These are phyloP conservation scores for Apoda limacodes DNA, from an alignment of 2,888 invertebrate species.

Conservation along the genomic window DNA sequence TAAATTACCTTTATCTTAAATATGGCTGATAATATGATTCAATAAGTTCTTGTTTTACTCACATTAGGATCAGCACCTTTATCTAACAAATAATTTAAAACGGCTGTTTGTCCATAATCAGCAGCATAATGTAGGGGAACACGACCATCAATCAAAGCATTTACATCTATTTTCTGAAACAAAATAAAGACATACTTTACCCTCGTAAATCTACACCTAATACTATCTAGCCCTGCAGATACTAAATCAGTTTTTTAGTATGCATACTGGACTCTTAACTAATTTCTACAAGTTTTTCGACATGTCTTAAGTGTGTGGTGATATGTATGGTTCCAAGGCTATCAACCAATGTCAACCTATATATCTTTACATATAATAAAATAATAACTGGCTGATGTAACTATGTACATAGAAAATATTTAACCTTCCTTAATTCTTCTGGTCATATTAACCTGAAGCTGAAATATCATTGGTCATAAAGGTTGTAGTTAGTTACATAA, in stretches of 20 bases:
- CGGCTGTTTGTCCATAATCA: conserved; percentile 94
- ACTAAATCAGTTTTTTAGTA: not conserved
- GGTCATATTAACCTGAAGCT: no score
- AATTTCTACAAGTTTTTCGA: conserved; percentile 1
- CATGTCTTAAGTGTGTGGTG: no score
- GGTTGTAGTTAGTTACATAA: no score
- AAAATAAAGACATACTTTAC: conserved; percentile 5
- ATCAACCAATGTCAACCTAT: no score
- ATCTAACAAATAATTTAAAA: conserved; percentile 87
- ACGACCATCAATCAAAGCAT: conserved; percentile 89
- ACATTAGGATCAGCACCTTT: conserved; percentile 96
- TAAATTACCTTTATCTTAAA: not conserved
- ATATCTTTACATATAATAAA: no score
- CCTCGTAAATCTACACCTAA: not conserved
- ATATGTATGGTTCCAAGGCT: no score
- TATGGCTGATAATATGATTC: not conserved
- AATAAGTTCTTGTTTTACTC: conserved; percentile 22
- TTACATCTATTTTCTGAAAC: conserved; percentile 82
- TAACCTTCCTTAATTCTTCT: no score
- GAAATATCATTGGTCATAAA: no score
- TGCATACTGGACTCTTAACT: conserved; percentile 8
- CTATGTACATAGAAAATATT: no score
- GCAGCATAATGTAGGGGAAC: conserved; percentile 94
- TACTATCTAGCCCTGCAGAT: not conserved
- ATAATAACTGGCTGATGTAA: no score